A percentile compares a stretch with the other conserved stretches of the same genome.
These are phyloP conservation scores for Coelopa frigida DNA, from an alignment of 1,140 invertebrate genomes.

Conservation along the genomic window DNA sequence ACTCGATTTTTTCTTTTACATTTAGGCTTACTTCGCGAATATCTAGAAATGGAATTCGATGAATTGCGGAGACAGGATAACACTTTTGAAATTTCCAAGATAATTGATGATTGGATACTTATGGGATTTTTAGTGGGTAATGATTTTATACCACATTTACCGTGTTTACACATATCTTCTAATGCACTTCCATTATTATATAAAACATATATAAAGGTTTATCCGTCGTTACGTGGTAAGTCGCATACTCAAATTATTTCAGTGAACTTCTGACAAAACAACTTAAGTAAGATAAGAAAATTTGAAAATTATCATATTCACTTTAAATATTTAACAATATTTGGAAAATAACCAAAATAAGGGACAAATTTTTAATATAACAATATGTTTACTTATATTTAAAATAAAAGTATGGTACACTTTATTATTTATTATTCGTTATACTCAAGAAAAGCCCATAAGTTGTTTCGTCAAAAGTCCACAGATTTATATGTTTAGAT, in stretches of 20 bases:
- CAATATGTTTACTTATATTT: too few relatives aligned
- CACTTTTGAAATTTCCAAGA: constrained; percentile 71
- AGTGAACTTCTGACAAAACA: too few relatives aligned
- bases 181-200: constrained; percentile 83
- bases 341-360: too few relatives aligned
- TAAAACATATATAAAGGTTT: constrained; percentile 76
- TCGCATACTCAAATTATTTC: too few relatives aligned
- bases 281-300: background rate
- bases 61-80: constrained; percentile 59
- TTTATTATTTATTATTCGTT: too few relatives aligned
- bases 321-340: too few relatives aligned
- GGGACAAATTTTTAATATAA: too few relatives aligned
- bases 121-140: constrained; percentile 96
- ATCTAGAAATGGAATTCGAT: constrained; percentile 87
- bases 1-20: constrained; percentile 91
- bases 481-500: too few relatives aligned
- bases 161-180: constrained; percentile 86
- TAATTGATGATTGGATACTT: constrained; percentile 72
- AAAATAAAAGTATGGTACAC: too few relatives aligned
- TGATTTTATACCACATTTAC: constrained; percentile 93
- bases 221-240: constrained; percentile 79
- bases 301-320: background rate
- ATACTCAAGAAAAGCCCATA: too few relatives aligned
- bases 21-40: constrained; percentile 84
- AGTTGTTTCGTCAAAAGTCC: too few relatives aligned